Evolutionary conservation across 2,797 vertebrate species (phyloP), one percentile per base, ranked within the genome.

Genomic region (Ptychadena robeensis): DNA sequence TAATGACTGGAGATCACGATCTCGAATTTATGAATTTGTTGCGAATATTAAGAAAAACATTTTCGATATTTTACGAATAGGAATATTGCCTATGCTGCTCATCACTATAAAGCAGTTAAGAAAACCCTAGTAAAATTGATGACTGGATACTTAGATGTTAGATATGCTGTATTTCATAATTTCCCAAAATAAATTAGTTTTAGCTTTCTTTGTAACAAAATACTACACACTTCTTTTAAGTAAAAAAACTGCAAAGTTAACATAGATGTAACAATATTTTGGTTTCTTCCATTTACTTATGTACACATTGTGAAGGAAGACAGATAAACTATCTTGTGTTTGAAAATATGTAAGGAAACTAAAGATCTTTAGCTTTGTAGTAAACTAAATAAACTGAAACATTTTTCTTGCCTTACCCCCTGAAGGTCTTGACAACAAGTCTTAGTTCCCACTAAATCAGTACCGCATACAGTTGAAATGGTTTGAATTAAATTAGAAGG

Each of bases 401-500:
- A 69, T 80, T 87, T 86, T 87, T 86, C 82, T 87, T 83, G 7
- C 48, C 64, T 71, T 75, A 69, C 74, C 85, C 90, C 92, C 90
- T 1, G 82, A 91, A 92, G 93, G 87, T 87, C 88, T 92, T 93
- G 92, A 91, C 90, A 91, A 86, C 84, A 85, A 91, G 88, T 75
- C 77, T 85, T 59, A 25, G 32, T 92, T 91, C 89, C 88, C 90
- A 90, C 88, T 91, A 90, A 91, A 91, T 86, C 88, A 87, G 86
- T 88, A 90, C 91, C 92, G 88, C 88, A 87, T 89, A 89, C 86
- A 87, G 89, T 91, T 87, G 40, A 72, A 81, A 40, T 87, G 87
- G 91, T 92, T 91, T 93, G 91, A 94, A 93, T 93, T 91, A 92
- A 93, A 93, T 93, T 93, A 93, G 82, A 87, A 82, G 84, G 87